Evolutionary conservation across 2,797 vertebrate genomes (phyloP), one percentile per base, ranked within the genome.

Genomic region (Enteromius anoplus): DNA sequence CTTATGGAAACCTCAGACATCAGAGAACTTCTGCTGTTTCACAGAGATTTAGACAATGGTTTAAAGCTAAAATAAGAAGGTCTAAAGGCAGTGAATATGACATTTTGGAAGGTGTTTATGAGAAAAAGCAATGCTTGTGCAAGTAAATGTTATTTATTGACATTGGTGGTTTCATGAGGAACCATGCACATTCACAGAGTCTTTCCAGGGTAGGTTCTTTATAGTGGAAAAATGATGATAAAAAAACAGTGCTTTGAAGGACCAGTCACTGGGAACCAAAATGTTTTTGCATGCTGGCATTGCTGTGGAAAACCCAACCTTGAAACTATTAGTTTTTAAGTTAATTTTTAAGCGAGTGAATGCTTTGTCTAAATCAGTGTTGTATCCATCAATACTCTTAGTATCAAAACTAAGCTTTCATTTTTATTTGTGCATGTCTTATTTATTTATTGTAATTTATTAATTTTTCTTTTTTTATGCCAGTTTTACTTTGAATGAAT

Each of bases 1-100:
- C 4, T 76, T 2, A 23, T 45, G 34, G 37, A 76, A 62, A 76
- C 55, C 14, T 42, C 32, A 34, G 9, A 29, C 69, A 71, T 49
- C 23, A 32, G 47, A 72, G 70, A 51, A 9, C 19, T 10, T 32
- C 5, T 32, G 47, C n/a, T 37, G 51, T 75, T 60, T 60, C 34
- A 69, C 37, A 69, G 66, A 42, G 66, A n/a, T 69, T 66, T 29
- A 75, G 15, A 26, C 34, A 40, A 3, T 58, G 73, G 58, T 17
- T 47, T 23, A 47, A 64, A 47, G 40, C 26, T 32, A 21, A 47
- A 45, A 55, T 9, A 55, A 11, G 29, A 23, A 60, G 21, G 21
- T 26, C 53, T 75, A 42, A 40, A 75, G 49, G 17, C 34, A 60
- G 34, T 75, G 53, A 58, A 23, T 32, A 73, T 73, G 17, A 21